A percentile compares a stretch with the other conserved stretches of the same genome.
Conservation (phyloP, 2,888 invertebrate genomes). For the Galeruca laticollis region DNA sequence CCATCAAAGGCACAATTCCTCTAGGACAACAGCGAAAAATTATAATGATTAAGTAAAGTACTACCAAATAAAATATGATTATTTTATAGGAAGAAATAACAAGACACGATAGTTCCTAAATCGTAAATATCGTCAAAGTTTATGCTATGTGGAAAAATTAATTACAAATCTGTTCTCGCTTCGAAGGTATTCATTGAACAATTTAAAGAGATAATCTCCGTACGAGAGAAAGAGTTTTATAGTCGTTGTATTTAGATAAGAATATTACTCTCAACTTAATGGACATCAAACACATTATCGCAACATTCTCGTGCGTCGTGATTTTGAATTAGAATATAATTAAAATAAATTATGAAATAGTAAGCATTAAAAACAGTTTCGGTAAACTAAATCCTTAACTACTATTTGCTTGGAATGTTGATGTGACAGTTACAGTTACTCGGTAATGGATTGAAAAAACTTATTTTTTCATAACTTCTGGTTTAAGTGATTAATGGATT, state of each 20-base stretch:
- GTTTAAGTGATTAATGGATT: slow-evolving; percentile 10
- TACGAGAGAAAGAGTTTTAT: slow-evolving; percentile 31
- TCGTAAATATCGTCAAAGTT: too few species aligned
- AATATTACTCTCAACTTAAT: slow-evolving; percentile 46
- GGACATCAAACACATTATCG: slow-evolving; percentile 48
- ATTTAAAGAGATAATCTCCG: slow-evolving; percentile 14
- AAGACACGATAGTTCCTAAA: too few species aligned
- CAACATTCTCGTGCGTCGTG: slow-evolving; percentile 38
- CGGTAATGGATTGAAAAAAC: slow-evolving; percentile 8
- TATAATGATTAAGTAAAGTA: too few species aligned
- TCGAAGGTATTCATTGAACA: slow-evolving; percentile 11
- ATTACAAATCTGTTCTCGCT: neutral
- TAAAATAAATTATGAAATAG: slow-evolving; percentile 47
- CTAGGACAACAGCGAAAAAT: too few species aligned
- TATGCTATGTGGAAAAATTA: neutral
- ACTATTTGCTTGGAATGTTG: slow-evolving; percentile 29
- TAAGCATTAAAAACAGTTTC: slow-evolving; percentile 32
- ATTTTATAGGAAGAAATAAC: too few species aligned
- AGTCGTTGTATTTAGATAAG: slow-evolving; percentile 42
- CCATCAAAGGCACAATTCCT: too few species aligned
- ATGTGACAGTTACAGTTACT: slow-evolving; percentile 33
- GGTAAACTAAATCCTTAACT: slow-evolving; percentile 31
- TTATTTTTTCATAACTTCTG: slow-evolving; percentile 10
- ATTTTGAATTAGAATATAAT: slow-evolving; percentile 50
- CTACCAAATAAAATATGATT: too few species aligned